Base-by-base conservation (phyloP, 2,888 invertebrate species). In the Macrosiphum euphorbiae region DNA sequence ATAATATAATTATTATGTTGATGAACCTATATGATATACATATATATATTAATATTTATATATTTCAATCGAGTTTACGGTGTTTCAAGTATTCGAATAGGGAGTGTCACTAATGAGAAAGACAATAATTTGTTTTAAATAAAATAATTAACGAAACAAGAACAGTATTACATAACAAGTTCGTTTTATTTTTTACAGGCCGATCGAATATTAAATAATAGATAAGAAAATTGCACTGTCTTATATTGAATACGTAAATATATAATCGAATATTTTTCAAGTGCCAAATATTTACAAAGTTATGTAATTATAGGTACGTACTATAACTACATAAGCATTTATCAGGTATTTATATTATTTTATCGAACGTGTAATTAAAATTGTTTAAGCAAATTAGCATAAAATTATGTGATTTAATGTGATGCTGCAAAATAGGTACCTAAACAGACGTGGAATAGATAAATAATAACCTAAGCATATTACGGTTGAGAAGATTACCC, bases 161-260 rank as follows among this genome's bases (percentile, higher is more conserved):
- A 78, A 35, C 55, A 20, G 55, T 55, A 55, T 78, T 78, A 35
- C 20, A 78, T 78, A 78, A 78, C n/a, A 78, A 78, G 78, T 78
- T 78, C n/a, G 16, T 35, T 35, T 35, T 78, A 35, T 78, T 35
- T 78, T 28, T 78, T 78, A 78, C 35, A 35, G 78, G 78, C 78
- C 35, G 78, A 78, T 78, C 78, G 78, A 78, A 78, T 78, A 78
- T 78, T 78, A 78, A 78, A 78, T 78, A 35, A 35, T 8, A 78
- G 78, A 78, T 78, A 78, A 78, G 78, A 78, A 78, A 78, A 78
- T 78, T 78, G 35, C 78, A 78, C 35, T 78, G 78, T 78, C 20
- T 78, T 20, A 35, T 35, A 67, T 5, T 67, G 16, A 35, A n/a
- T 67, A n/a, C 7, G n/a, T 67, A 78, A 20, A 78, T 2, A 78